A percentile compares a stretch with the other conserved stretches of the same genome.
Conservation (phyloP, 2,113 vertebrate species). For the Brachypteracias leptosomus region DNA sequence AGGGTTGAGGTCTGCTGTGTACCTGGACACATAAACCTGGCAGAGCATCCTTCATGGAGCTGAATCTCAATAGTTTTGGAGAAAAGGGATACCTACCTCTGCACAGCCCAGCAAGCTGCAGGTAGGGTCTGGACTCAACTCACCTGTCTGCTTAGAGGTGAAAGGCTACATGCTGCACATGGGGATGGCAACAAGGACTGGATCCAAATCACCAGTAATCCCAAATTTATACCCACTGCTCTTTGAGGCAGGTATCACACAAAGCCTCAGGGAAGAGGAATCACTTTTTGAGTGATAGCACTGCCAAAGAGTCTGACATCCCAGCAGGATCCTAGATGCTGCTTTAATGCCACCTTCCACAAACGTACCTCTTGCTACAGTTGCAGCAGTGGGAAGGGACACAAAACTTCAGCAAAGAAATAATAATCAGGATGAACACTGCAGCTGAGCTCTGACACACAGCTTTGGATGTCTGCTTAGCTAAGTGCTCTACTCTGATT, state of each 20-base stretch:
- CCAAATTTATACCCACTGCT: not conserved
- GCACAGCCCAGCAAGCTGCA: not conserved
- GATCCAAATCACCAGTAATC: not conserved
- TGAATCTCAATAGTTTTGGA: not conserved
- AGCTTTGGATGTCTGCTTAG: not conserved
- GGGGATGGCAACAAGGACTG: not conserved
- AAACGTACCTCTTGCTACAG: rapidly evolving
- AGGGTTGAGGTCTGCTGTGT: not conserved
- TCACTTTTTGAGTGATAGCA: not conserved
- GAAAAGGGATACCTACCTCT: not conserved
- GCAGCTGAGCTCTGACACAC: not conserved
- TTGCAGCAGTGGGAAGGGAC: not conserved
- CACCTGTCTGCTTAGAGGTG: not conserved
- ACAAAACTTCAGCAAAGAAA: not conserved
- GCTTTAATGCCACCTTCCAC: not conserved
- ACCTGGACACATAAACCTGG: not conserved
- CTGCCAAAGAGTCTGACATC: not conserved
- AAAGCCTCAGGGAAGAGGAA: not conserved
- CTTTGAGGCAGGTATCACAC: not conserved
- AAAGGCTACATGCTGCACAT: not conserved
- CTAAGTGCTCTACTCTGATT: not conserved
- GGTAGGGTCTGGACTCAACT: not conserved
- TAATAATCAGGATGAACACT: not conserved
- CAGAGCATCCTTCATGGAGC: not conserved
- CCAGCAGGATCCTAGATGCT: not conserved